Evolutionary conservation across 2,888 invertebrate genomes (phyloP).

Genomic region (Aporophyla nigra): DNA sequence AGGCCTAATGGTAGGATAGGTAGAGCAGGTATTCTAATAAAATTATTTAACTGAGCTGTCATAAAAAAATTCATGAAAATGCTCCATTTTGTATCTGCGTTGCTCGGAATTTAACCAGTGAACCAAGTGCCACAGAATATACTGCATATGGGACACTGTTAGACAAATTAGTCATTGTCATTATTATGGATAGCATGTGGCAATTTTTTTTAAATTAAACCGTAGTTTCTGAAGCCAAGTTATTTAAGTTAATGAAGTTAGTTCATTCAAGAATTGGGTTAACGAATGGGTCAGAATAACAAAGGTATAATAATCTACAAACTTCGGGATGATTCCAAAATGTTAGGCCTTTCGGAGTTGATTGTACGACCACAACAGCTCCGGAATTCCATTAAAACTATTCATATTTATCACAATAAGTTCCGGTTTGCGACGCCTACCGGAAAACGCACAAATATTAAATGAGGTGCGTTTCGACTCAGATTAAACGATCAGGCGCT

Average conservation of each 20-base stretch:
- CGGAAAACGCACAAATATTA: constrained; percentile 42
- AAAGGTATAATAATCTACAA: constrained; percentile 28
- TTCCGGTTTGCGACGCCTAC: constrained; percentile 46
- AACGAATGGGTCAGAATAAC: constrained; percentile 1
- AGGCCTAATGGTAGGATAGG: background rate
- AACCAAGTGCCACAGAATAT: background rate
- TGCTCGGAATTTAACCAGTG: background rate
- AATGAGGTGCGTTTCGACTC: constrained; percentile 65
- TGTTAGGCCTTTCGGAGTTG: constrained; percentile 8
- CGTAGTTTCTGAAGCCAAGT: background rate
- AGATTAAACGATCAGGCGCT: constrained; percentile 71
- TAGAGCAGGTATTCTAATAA: background rate
- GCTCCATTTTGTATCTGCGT: background rate
- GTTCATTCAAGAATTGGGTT: constrained; percentile 6
- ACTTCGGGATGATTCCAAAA: constrained; percentile 30
- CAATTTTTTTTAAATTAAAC: background rate
- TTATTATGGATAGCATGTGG: background rate
- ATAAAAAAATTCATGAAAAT: background rate
- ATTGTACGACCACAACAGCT: constrained; percentile 23
- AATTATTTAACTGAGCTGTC: too few species aligned
- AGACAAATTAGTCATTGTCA: background rate
- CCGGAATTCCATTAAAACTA: constrained; percentile 39
- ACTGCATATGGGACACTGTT: background rate
- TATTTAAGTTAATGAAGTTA: background rate
- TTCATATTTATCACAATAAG: constrained; percentile 23